Percentiles rank a stretch among this genome's conserved stretches.
These are phyloP conservation scores for Alectoris magna DNA, from an alignment of 2,797 vertebrate genomes.

Conservation along the genomic window DNA sequence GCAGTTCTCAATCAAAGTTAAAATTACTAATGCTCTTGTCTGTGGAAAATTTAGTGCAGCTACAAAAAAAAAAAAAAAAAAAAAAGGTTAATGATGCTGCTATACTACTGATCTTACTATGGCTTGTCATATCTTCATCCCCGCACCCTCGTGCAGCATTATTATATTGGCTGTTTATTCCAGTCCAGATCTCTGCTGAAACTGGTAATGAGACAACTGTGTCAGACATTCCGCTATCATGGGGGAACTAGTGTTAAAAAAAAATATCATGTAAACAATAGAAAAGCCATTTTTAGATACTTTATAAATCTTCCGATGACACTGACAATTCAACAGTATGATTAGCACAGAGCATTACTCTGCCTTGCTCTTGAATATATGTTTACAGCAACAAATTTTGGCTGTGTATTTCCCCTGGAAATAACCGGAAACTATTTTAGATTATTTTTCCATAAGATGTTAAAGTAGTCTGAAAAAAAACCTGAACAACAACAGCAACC, in stretches of 20 bases:
- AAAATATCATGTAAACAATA: neutral
- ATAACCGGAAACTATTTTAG: conserved; percentile 2
- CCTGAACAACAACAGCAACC: neutral
- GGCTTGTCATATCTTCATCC: neutral
- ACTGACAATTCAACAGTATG: neutral
- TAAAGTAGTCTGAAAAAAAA: neutral
- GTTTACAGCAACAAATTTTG: conserved; percentile 11
- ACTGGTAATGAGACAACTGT: neutral
- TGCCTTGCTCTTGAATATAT: neutral
- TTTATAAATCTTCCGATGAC: neutral
- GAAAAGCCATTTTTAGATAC: neutral
- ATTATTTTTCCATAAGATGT: neutral
- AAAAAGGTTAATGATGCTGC: conserved; percentile 14
- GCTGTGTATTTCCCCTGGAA: neutral
- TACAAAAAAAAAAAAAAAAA: neutral
- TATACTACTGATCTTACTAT: conserved; percentile 21
- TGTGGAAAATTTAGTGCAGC: conserved; percentile 42
- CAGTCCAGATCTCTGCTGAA: neutral
- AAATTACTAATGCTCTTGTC: conserved; percentile 56
- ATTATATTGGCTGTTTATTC: neutral
- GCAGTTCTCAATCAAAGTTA: conserved; percentile 66
- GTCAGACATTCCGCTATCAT: neutral
- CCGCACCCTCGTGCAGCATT: neutral
- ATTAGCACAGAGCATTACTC: neutral
- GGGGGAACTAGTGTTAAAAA: neutral